Evolutionary conservation across 2,113 vertebrate genomes (phyloP), one percentile per base, ranked within the genome.

Genomic region (Protomyctophum bolini): DNA sequence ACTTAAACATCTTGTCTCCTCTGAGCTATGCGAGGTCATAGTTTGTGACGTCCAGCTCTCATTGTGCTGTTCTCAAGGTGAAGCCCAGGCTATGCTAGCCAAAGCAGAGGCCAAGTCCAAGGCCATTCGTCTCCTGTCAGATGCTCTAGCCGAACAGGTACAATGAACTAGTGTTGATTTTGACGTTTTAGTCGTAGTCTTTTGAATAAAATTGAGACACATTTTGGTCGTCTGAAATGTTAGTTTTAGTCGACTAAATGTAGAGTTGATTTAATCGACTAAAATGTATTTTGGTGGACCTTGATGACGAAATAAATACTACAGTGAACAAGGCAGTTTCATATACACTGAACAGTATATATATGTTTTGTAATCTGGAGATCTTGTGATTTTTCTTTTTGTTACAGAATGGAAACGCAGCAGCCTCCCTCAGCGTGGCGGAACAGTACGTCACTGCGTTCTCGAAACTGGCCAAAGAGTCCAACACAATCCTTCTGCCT

Each of bases 391-490:
- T 0, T 78, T 10, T 78, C 7, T 54, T 1, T 64, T 8, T 45
- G 1, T 12, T 12, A 12, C 84, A 99, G 97, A 96, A 96, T 0
- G 96, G 97, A 81, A 91, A 92, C 5, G 93, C 96, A 0, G 97
- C 98, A 0, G 97, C 97, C 2, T 98, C 96, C 0, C 86, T 98
- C 1, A 95, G 90, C 0, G 95, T 99, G 64, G 98, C 98, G 0
- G 97, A 99, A 77, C 97, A 99, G 85, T 98, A 98, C 0, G 95
- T 99, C 64, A 90, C 77, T 0, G 97, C 98, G 0, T 99, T 99
- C 93, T 96, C 96, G 67, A 96, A 96, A 68, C 94, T 99, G 62
- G 97, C 97, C 65, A 97, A 98, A 84, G 93, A 98, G 72, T 93
- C 95, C 82, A 98, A 98, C 92, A 98, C 97, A 0, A 58, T 99